Evolutionary conservation across 2,113 vertebrate species (phyloP).

Genomic region (Ranitomeya imitator): DNA sequence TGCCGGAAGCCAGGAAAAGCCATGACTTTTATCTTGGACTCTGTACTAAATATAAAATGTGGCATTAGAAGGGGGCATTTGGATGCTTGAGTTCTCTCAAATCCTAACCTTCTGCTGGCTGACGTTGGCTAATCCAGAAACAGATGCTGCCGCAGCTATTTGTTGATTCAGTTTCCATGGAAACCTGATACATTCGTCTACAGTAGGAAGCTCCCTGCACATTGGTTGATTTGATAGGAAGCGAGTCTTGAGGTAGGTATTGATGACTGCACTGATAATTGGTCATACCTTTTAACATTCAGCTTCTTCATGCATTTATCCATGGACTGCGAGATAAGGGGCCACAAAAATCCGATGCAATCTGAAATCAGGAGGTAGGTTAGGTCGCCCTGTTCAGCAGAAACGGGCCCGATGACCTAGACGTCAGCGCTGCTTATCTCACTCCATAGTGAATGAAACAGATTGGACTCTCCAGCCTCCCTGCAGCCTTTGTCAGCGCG

Average conservation of each 20-base stretch:
- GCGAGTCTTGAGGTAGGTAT: conserved; percentile 69
- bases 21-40: conserved; percentile 57
- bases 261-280: conserved; percentile 74
- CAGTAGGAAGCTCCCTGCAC: conserved; percentile 70
- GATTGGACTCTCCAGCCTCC: conserved; percentile 67
- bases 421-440: conserved; percentile 65
- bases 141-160: conserved; percentile 78
- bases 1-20: not conserved
- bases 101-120: conserved; percentile 70
- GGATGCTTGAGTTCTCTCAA: conserved; percentile 68
- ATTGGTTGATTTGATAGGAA: conserved; percentile 74
- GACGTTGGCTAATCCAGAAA: conserved; percentile 70
- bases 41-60: conserved; percentile 63
- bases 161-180: conserved; percentile 93
- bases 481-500: conserved; percentile 71
- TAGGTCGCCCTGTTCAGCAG: conserved; percentile 61
- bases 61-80: conserved; percentile 65
- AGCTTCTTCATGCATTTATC: conserved; percentile 58
- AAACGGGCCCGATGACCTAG: conserved; percentile 58
- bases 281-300: conserved; percentile 67
- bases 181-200: conserved; percentile 77
- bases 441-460: conserved; percentile 68
- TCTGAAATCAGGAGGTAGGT: conserved; percentile 53
- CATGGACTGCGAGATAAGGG: conserved; percentile 58
- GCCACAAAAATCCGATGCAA: conserved; percentile 56